Conservation (phyloP, 1,140 invertebrate genomes). For the Camponotus pennsylvanicus region DNA sequence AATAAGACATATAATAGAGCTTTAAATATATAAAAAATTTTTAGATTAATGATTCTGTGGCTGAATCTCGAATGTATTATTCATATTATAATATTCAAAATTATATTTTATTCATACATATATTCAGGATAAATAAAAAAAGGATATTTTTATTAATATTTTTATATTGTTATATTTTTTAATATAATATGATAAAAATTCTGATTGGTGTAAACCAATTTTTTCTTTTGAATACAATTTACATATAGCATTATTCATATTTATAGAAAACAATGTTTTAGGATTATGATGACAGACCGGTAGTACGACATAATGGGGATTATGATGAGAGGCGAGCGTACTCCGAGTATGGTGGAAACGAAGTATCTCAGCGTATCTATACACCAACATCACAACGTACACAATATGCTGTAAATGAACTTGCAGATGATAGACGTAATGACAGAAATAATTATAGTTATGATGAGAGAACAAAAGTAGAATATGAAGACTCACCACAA, state of each 20-base stretch:
- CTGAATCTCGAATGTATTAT: background rate
- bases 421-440: conserved; percentile 77
- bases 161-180: background rate
- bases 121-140: conserved; percentile 21
- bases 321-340: conserved; percentile 79
- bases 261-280: conserved; percentile 66
- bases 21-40: background rate
- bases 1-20: background rate
- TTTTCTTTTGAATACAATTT: conserved; percentile 19
- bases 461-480: conserved; percentile 77
- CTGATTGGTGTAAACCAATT: background rate
- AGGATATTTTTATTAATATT: background rate
- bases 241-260: background rate
- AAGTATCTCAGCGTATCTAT: conserved; percentile 76
- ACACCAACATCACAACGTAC: conserved; percentile 78
- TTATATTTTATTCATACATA: too few species aligned
- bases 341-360: conserved; percentile 76
- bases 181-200: conserved; percentile 28
- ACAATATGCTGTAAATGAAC: conserved; percentile 77
- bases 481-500: conserved; percentile 77
- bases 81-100: background rate
- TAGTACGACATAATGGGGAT: conserved; percentile 80
- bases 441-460: conserved; percentile 79
- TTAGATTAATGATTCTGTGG: background rate
- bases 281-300: conserved; percentile 80